Conservation (phyloP, 2,113 vertebrate species). For the Mugil cephalus region DNA sequence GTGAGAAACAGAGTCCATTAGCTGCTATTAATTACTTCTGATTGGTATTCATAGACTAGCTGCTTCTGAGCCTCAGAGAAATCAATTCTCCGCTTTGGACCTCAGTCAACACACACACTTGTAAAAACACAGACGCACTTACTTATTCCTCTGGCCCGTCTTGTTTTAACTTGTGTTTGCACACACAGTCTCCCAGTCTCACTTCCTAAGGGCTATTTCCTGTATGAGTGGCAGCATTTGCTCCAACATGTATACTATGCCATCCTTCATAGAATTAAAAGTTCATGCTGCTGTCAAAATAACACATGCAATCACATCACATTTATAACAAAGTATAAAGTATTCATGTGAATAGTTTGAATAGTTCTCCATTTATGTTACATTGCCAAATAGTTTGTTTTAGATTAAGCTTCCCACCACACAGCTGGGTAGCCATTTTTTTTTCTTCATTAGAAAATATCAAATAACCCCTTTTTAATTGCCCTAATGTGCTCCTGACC, state of each 20-base stretch:
- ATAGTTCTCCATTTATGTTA: background rate
- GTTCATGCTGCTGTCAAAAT: background rate
- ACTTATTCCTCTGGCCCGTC: slow-evolving; percentile 21
- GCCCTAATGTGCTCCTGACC: background rate
- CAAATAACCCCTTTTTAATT: background rate
- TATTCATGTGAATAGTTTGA: background rate
- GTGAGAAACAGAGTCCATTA: slow-evolving; percentile 76
- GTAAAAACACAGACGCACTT: slow-evolving; percentile 9
- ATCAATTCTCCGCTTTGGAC: slow-evolving; percentile 73
- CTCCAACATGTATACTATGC: background rate
- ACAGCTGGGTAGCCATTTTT: background rate
- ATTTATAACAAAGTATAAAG: too few species aligned
- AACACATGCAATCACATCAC: background rate
- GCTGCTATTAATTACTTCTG: slow-evolving; percentile 81
- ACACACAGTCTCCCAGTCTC: background rate
- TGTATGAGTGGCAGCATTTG: background rate
- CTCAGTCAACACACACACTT: slow-evolving; percentile 52
- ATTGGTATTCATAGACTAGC: slow-evolving; percentile 79
- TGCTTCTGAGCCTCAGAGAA: slow-evolving; percentile 64
- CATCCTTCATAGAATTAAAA: background rate
- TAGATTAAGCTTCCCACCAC: background rate
- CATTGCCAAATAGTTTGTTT: background rate
- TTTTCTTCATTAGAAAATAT: background rate
- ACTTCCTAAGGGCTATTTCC: background rate
- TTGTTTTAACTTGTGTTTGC: slow-evolving; percentile 33